Conservation (phyloP, 2,797 vertebrate genomes). For the Macropus fuliginosus region DNA sequence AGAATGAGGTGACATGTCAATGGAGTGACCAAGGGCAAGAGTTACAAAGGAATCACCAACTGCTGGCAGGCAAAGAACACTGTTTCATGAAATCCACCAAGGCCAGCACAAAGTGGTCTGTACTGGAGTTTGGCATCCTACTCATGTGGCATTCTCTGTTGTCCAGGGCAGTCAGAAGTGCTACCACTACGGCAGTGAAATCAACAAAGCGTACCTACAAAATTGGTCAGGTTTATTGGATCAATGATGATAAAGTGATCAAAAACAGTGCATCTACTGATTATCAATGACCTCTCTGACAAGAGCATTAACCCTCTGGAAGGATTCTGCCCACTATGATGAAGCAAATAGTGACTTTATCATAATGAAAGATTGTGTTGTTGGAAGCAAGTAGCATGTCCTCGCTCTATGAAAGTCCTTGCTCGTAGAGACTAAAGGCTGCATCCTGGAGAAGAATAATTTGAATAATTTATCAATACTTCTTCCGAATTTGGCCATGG, state of each 20-base stretch:
- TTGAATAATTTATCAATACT: slow-evolving; percentile 96
- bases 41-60: slow-evolving; percentile 94
- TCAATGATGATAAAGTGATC: slow-evolving; percentile 93
- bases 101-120: slow-evolving; percentile 95
- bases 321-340: slow-evolving; percentile 93
- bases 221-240: slow-evolving; percentile 93
- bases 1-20: slow-evolving; percentile 97
- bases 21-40: slow-evolving; percentile 95
- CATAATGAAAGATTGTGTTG: slow-evolving; percentile 94
- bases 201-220: slow-evolving; percentile 97
- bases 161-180: slow-evolving; percentile 95
- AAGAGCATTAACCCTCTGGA: slow-evolving; percentile 98
- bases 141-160: slow-evolving; percentile 94
- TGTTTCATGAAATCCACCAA: slow-evolving; percentile 95
- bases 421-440: neutral
- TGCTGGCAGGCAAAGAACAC: slow-evolving; percentile 96
- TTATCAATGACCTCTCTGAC: slow-evolving; percentile 91
- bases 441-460: slow-evolving; percentile 75
- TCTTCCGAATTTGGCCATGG: slow-evolving; percentile 80
- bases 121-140: slow-evolving; percentile 95
- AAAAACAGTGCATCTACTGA: slow-evolving; percentile 94
- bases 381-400: slow-evolving; percentile 84
- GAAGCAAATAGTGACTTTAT: slow-evolving; percentile 95
- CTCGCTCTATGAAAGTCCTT: neutral
- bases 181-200: slow-evolving; percentile 94